phyloP scores from a whole-genome alignment of 1,140 invertebrate species.

The Stratiolaelaps scimitus region DNA sequence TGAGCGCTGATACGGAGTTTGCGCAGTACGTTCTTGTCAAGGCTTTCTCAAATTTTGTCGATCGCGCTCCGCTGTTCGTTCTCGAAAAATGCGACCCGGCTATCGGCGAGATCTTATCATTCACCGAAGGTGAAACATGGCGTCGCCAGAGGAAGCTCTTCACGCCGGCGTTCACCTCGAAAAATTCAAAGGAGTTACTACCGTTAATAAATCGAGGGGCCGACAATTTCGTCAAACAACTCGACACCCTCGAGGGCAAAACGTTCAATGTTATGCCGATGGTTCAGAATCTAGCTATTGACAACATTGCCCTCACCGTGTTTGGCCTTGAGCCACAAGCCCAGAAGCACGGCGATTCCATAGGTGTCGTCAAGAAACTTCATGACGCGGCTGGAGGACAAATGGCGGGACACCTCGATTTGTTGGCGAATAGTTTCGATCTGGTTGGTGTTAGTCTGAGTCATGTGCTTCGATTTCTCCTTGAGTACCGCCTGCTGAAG shows the following conservation, averaged over 20 bases:
- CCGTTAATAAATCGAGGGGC: neutral
- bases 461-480: neutral
- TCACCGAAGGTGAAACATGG: neutral
- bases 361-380: neutral
- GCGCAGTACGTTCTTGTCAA: neutral
- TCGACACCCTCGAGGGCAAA: neutral
- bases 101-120: neutral
- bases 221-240: neutral
- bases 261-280: neutral
- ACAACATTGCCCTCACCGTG: neutral
- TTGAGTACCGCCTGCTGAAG: neutral
- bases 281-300: neutral
- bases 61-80: conserved; percentile 3
- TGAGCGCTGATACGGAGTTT: conserved; percentile 11
- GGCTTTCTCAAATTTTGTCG: conserved; percentile 4
- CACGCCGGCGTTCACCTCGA: neutral
- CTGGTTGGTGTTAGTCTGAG: neutral
- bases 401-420: neutral
- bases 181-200: conserved; percentile 1
- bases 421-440: neutral
- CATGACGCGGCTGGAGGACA: neutral
- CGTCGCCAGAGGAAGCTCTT: neutral
- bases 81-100: neutral
- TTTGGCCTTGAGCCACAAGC: neutral
- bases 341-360: neutral